Conservation (phyloP, 2,797 vertebrate genomes). For the Urophycis tenuis region DNA sequence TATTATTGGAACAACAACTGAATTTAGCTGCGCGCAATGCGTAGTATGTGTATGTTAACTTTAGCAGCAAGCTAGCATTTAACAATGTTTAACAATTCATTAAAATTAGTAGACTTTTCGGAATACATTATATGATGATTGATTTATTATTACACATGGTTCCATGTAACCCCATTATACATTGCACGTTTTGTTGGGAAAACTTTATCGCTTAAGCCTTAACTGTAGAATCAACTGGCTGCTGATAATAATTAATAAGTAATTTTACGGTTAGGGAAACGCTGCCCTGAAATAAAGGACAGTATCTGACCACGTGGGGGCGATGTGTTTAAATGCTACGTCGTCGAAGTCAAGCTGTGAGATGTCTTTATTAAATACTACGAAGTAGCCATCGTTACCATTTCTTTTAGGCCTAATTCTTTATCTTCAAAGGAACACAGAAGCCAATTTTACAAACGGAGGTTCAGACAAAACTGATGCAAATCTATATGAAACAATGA, state of each 20-base stretch:
- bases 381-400: slow-evolving; percentile 2
- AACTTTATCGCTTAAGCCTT: not conserved
- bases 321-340: slow-evolving; percentile 32
- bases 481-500: not conserved
- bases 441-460: not conserved
- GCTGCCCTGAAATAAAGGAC: not conserved
- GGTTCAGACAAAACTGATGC: not conserved
- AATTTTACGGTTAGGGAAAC: not conserved
- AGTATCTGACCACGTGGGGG: slow-evolving; percentile 51
- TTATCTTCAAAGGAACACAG: not conserved
- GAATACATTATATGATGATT: not conserved
- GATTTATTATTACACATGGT: not conserved
- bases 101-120: not conserved
- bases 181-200: not conserved
- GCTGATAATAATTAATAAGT: too few species aligned
- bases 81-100: not conserved
- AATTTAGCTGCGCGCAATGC: not conserved
- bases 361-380: slow-evolving; percentile 30
- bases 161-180: not conserved
- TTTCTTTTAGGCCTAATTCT: not conserved
- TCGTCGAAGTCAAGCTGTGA: not conserved
- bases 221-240: too few species aligned
- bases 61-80: not conserved
- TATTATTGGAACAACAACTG: not conserved
- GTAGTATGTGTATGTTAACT: not conserved